Evolutionary conservation across 2,797 vertebrate species (phyloP).

Genomic region (Mormyrops boulengeri): DNA sequence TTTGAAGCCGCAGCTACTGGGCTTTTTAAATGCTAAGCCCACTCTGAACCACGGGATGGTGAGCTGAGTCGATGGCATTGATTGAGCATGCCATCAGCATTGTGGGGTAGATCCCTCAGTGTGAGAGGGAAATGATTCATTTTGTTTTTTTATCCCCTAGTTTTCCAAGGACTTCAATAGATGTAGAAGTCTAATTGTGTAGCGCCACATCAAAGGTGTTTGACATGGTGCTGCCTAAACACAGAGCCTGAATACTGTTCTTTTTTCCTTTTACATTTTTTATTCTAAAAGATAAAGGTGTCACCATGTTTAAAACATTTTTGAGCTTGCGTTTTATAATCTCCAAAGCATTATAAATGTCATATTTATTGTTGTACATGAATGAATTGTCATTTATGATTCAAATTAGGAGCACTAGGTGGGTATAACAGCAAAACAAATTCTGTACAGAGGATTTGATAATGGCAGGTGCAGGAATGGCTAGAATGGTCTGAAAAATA

Average conservation of each 20-base stretch:
- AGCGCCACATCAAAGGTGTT: constrained; percentile 9
- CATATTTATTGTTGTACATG: not conserved
- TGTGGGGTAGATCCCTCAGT: constrained; percentile 26
- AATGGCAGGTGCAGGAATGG: not conserved
- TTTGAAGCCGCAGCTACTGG: constrained; percentile 50
- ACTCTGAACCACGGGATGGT: constrained; percentile 38
- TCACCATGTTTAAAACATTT: constrained; percentile 14
- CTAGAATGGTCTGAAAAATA: constrained; percentile 3
- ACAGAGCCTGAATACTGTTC: not conserved
- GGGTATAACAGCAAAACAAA: not conserved
- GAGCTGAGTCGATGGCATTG: constrained; percentile 52
- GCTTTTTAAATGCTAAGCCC: constrained; percentile 42
- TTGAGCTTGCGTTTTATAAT: not conserved
- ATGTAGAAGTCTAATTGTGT: constrained; percentile 26
- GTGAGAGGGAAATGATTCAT: constrained; percentile 21
- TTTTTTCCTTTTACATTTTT: constrained; percentile 8
- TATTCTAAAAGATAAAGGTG: not conserved
- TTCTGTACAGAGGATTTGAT: not conserved
- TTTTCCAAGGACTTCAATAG: constrained; percentile 20
- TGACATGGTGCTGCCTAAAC: not conserved
- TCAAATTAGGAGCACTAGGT: not conserved
- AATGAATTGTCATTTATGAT: constrained; percentile 9
- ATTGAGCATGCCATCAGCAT: constrained; percentile 40
- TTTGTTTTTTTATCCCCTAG: constrained; percentile 8
- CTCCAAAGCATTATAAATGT: not conserved